Percentiles rank a stretch among this genome's conserved stretches.
Conservation (phyloP, 2,113 vertebrate genomes). For the Prochilodus magdalenae region DNA sequence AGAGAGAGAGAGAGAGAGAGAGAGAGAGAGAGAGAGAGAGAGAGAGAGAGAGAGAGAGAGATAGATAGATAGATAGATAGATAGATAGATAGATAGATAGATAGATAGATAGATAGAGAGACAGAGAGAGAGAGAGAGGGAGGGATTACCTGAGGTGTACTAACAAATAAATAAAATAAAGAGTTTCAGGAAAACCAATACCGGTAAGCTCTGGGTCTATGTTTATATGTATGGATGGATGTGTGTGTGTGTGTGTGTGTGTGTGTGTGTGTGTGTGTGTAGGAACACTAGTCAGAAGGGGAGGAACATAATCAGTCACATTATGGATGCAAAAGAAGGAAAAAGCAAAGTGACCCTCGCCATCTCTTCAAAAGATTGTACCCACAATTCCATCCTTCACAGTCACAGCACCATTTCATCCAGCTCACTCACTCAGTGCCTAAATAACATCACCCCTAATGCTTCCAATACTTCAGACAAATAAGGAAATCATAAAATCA, state of each 20-base stretch:
- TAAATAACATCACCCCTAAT: neutral
- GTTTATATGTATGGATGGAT: neutral
- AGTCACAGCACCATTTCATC: neutral
- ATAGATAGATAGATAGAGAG: no score
- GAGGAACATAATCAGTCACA: neutral
- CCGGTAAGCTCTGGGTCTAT: neutral
- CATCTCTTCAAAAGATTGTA: neutral
- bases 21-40: conserved; percentile 77
- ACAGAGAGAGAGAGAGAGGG: neutral
- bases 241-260: conserved; percentile 5
- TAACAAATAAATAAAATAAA: no score
- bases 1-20: conserved; percentile 72
- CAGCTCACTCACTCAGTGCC: neutral
- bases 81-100: no score
- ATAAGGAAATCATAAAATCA: neutral
- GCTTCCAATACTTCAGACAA: neutral
- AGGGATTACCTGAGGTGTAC: no score
- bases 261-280: neutral
- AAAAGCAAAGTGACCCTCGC: neutral
- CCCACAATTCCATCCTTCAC: neutral
- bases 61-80: no score
- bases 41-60: no score
- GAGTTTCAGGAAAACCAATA: no score
- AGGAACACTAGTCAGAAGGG: neutral
- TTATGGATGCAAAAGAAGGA: neutral